Conservation (phyloP, 2,113 vertebrate genomes). For the Neotragus moschatus region DNA sequence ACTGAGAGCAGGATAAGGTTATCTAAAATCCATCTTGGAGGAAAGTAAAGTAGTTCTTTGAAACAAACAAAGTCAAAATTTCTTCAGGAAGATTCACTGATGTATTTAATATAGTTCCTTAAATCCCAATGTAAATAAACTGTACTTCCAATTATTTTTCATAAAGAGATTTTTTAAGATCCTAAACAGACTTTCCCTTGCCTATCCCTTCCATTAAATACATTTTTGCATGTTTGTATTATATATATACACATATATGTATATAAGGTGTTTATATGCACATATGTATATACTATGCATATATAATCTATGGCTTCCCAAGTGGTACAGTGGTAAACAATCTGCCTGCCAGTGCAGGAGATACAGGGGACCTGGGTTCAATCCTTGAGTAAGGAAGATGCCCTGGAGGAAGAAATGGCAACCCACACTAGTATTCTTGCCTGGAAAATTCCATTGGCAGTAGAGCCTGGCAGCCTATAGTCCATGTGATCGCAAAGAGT, state of each 20-base stretch:
- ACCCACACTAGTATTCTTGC: background rate
- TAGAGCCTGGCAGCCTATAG: background rate
- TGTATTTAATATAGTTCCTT: background rate
- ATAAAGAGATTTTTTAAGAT: background rate
- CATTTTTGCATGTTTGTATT: background rate
- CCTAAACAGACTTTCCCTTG: background rate
- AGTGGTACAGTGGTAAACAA: background rate
- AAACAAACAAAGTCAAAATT: background rate
- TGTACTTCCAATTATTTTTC: background rate
- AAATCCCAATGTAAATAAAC: background rate
- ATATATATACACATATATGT: fast-evolving
- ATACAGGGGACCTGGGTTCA: background rate
- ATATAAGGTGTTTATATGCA: background rate
- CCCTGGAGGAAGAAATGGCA: background rate
- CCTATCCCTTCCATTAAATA: background rate
- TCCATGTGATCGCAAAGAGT: background rate
- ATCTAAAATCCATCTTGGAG: background rate
- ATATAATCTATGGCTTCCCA: background rate
- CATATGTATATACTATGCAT: background rate
- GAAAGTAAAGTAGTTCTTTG: background rate
- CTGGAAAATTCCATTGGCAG: background rate
- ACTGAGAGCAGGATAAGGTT: background rate
- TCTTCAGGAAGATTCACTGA: background rate
- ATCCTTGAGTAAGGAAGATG: background rate
- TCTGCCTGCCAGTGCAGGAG: background rate